Evolutionary conservation across 2,113 vertebrate genomes (phyloP).

Genomic region (Rhinogobius similis): DNA sequence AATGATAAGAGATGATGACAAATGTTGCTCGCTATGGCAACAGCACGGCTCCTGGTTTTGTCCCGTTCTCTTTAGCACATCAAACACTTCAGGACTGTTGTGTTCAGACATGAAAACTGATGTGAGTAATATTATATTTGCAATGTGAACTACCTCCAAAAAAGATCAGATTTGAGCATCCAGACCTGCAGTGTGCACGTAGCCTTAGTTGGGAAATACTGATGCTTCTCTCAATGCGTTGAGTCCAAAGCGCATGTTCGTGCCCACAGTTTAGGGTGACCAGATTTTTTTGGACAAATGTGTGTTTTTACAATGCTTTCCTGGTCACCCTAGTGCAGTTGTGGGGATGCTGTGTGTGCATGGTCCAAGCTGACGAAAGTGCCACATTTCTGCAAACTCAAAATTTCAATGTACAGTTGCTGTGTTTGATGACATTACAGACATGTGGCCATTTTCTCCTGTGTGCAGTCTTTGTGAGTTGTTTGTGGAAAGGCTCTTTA

Average conservation of each 20-base stretch:
- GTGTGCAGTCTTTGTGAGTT: not conserved
- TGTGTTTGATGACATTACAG: not conserved
- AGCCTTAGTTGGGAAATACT: not conserved
- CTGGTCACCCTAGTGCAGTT: not conserved
- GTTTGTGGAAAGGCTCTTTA: not conserved
- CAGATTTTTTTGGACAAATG: not conserved
- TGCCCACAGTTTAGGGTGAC: not conserved
- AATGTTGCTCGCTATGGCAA: too few species aligned
- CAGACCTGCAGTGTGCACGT: too few species aligned
- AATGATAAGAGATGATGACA: too few species aligned
- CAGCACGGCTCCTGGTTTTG: too few species aligned
- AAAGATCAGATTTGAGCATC: too few species aligned
- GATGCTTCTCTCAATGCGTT: not conserved
- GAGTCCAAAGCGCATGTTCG: not conserved
- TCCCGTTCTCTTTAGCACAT: too few species aligned
- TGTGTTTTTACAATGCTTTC: not conserved
- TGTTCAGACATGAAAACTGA: too few species aligned
- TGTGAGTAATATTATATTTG: too few species aligned
- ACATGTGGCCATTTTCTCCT: constrained; percentile 1
- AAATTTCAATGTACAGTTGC: not conserved
- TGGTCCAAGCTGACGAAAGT: constrained; percentile 37
- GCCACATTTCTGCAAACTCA: constrained; percentile 1
- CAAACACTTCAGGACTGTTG: too few species aligned
- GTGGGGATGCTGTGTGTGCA: constrained; percentile 15
- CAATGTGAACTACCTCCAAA: too few species aligned